Conservation (phyloP, 1,140 invertebrate genomes). For the Pachypeltis micranthus region DNA sequence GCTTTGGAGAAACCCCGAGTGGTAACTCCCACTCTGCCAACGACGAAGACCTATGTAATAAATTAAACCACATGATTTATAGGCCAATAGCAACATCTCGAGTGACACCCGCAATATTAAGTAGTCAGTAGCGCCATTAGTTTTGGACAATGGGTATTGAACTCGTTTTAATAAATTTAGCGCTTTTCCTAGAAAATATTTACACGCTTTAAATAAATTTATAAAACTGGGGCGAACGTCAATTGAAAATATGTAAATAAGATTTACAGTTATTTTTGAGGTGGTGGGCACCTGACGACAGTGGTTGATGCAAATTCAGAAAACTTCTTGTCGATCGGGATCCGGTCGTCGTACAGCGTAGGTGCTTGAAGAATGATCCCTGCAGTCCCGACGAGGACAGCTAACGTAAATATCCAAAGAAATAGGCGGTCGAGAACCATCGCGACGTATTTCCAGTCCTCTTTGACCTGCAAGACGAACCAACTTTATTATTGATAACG, state of each 20-base stretch:
- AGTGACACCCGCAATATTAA: no score
- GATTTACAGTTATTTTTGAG: constrained; percentile 1
- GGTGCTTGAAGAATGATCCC: constrained; percentile 86
- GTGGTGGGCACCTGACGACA: constrained; percentile 3
- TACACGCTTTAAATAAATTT: no score
- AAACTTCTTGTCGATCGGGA: constrained; percentile 75
- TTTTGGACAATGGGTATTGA: no score
- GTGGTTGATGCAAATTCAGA: constrained; percentile 54
- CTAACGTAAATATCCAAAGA: constrained; percentile 91
- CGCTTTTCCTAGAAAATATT: no score
- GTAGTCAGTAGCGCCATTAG: no score
- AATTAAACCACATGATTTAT: no score
- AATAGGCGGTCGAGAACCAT: constrained; percentile 95
- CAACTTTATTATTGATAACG: background rate
- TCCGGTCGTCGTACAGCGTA: constrained; percentile 76
- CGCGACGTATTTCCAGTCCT: constrained; percentile 97
- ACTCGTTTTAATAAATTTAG: no score
- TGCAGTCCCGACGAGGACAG: constrained; percentile 84
- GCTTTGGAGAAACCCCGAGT: no score
- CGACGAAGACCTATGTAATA: no score
- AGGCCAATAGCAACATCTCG: no score
- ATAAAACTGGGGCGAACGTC: background rate
- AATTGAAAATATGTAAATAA: background rate
- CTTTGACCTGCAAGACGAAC: constrained; percentile 60
- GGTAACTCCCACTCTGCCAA: no score